Evolutionary conservation across 2,113 vertebrate genomes (phyloP).

Genomic region (Pachypanchax playfairii): DNA sequence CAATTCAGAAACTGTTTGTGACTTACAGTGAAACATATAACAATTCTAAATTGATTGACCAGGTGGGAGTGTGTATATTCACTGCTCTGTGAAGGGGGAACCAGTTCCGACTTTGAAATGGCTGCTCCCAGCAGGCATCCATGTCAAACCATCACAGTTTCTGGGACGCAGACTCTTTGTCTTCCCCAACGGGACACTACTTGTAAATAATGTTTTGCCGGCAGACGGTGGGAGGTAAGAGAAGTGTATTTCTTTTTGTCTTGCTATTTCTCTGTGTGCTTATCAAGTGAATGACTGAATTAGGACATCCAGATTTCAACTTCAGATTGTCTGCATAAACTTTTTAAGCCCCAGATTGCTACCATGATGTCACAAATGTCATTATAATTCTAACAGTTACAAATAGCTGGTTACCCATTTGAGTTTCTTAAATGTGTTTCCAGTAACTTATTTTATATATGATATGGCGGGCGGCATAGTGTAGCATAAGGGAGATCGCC

Average conservation of each 20-base stretch:
- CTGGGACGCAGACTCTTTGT: conserved; percentile 75
- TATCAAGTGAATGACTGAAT: too few relatives aligned
- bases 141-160: conserved; percentile 79
- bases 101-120: conserved; percentile 77
- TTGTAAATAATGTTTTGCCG: conserved; percentile 66
- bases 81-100: conserved; percentile 79
- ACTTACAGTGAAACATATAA: background rate
- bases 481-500: too few relatives aligned
- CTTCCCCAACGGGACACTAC: conserved; percentile 82
- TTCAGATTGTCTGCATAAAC: too few relatives aligned
- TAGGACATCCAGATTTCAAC: too few relatives aligned
- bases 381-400: too few relatives aligned
- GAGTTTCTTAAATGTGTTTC: too few relatives aligned
- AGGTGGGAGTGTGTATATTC: conserved; percentile 74
- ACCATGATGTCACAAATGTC: too few relatives aligned
- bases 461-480: too few relatives aligned
- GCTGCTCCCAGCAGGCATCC: conserved; percentile 71
- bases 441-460: too few relatives aligned
- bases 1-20: background rate
- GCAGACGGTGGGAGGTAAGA: conserved; percentile 74
- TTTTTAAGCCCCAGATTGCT: too few relatives aligned
- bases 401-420: too few relatives aligned
- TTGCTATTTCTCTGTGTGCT: background rate
- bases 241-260: background rate
- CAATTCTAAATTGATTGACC: conserved; percentile 9